Percentiles rank a stretch among this genome's conserved stretches.
Evolutionary conservation across 2,113 vertebrate genomes (phyloP).

Genomic region (Pogonocichla stellata): DNA sequence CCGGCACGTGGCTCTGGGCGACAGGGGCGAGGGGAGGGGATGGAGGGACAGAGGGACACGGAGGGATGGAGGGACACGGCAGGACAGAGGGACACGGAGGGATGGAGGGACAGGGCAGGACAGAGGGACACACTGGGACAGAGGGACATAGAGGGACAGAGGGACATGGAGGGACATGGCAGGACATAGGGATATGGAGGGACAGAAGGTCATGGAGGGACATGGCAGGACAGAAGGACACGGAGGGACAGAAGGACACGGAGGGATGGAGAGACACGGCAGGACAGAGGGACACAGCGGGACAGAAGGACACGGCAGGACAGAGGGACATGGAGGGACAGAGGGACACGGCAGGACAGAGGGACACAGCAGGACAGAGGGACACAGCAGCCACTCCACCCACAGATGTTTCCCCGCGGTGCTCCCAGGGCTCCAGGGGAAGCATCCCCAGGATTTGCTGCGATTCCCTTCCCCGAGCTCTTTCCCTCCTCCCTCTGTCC

Average conservation of each 20-base stretch:
- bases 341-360: no score
- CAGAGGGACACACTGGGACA: background rate
- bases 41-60: background rate
- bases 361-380: background rate
- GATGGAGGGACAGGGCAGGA: no score
- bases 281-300: fast-evolving
- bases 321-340: fast-evolving
- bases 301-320: fast-evolving
- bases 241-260: fast-evolving
- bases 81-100: background rate
- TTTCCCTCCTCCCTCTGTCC: background rate
- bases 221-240: background rate
- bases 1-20: fast-evolving
- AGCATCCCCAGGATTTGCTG: background rate
- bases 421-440: no score
- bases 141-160: no score
- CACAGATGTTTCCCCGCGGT: fast-evolving
- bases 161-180: fast-evolving
- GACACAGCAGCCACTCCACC: fast-evolving
- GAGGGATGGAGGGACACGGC: fast-evolving
- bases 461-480: background rate
- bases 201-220: fast-evolving
- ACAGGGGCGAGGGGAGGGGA: background rate
- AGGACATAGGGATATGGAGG: fast-evolving
- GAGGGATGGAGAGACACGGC: fast-evolving